Percentiles rank a stretch among this genome's conserved stretches.
Evolutionary conservation across 2,888 invertebrate species (phyloP).

Genomic region (Mechanitis mazaeus): DNA sequence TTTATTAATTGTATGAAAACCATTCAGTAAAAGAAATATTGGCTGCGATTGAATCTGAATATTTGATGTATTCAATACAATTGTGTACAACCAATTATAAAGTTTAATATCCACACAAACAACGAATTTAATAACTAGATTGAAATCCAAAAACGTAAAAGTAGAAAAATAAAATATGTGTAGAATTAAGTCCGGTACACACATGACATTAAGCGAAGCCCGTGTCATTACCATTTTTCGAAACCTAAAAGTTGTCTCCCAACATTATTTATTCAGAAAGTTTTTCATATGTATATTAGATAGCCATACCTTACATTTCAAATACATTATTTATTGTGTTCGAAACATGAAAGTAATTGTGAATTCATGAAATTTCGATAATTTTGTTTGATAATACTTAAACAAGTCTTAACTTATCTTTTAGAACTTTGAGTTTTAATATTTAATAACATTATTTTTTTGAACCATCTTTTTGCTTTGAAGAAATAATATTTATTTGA

Average conservation of each 20-base stretch:
- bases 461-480: too few relatives aligned
- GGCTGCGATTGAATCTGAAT: too few relatives aligned
- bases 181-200: conserved; percentile 25
- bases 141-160: conserved; percentile 14
- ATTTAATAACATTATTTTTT: too few relatives aligned
- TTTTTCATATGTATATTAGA: conserved; percentile 26
- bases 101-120: neutral
- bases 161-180: conserved; percentile 27
- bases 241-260: conserved; percentile 22
- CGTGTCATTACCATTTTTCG: conserved; percentile 29
- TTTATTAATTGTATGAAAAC: too few relatives aligned
- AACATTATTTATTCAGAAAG: conserved; percentile 28
- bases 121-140: neutral
- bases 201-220: conserved; percentile 29
- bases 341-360: conserved; percentile 23
- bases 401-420: neutral
- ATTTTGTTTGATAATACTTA: neutral
- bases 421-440: neutral
- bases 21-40: too few relatives aligned
- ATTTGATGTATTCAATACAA: too few relatives aligned
- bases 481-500: too few relatives aligned
- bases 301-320: conserved; percentile 27
- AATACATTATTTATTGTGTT: conserved; percentile 39
- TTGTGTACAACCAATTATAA: neutral
- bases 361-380: conserved; percentile 3